phyloP scores from a whole-genome alignment of 1,140 invertebrate species.

The Drosophila repletoides region DNA sequence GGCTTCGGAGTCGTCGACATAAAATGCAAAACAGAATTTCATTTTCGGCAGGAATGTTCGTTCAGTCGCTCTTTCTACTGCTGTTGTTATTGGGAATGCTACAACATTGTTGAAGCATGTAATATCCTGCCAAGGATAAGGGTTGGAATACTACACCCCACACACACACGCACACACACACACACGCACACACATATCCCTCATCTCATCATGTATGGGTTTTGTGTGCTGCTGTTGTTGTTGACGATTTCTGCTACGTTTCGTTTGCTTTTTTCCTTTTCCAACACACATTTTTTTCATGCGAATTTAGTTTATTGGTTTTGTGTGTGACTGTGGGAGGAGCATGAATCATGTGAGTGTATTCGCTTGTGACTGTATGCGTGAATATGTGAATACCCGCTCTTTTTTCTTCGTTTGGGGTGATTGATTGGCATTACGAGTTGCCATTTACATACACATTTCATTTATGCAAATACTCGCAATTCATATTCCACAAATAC shows the following conservation, averaged over 20 bases:
- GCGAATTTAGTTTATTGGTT: conserved; percentile 81
- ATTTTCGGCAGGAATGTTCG: conserved; percentile 79
- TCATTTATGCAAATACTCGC: conserved; percentile 79
- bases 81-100: conserved; percentile 75
- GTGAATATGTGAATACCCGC: conserved; percentile 16
- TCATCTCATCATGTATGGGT: conserved; percentile 49
- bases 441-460: conserved; percentile 79
- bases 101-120: conserved; percentile 81
- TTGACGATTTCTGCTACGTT: conserved; percentile 75
- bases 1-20: conserved; percentile 78
- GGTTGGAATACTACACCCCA: conserved; percentile 68
- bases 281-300: conserved; percentile 53
- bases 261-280: conserved; percentile 26
- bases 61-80: conserved; percentile 34
- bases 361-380: conserved; percentile 32
- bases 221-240: conserved; percentile 49
- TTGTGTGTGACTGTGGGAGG: conserved; percentile 60
- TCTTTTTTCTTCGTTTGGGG: conserved; percentile 72
- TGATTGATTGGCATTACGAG: conserved; percentile 79
- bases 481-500: conserved; percentile 80
- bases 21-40: conserved; percentile 81
- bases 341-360: conserved; percentile 37
- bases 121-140: conserved; percentile 80
- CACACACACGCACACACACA: conserved; percentile 14
- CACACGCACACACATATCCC: conserved; percentile 20